These are phyloP conservation scores for Sigmodon hispidus DNA, from an alignment of 2,113 vertebrate genomes.

Conservation along the genomic window DNA sequence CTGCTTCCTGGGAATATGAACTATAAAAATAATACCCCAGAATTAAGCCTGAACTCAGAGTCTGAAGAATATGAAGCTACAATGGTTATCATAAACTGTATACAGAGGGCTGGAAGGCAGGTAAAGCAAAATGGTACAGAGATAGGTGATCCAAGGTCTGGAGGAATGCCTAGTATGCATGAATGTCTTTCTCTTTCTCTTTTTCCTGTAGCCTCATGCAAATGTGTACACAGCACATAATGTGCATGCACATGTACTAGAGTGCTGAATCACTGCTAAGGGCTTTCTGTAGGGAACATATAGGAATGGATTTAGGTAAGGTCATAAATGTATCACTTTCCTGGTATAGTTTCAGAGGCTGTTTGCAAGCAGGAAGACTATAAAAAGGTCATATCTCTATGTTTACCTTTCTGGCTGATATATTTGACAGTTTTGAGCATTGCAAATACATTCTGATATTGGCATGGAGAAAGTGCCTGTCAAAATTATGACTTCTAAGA, in stretches of 20 bases:
- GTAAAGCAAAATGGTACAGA: slow-evolving; percentile 25
- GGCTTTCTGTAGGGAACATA: not conserved
- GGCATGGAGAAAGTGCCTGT: not conserved
- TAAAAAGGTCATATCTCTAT: not conserved
- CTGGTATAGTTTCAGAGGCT: not conserved
- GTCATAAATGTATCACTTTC: not conserved
- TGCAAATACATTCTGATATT: not conserved
- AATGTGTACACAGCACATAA: not conserved
- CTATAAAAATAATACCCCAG: not conserved
- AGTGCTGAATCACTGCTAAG: not conserved
- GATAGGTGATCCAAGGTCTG: not conserved
- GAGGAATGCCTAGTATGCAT: not conserved
- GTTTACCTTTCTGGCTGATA: not conserved
- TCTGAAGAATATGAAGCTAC: not conserved
- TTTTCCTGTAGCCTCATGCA: not conserved
- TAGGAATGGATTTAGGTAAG: not conserved
- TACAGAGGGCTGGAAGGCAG: not conserved
- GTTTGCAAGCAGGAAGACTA: slow-evolving; percentile 22
- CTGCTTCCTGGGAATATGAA: not conserved
- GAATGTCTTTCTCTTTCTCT: not conserved
- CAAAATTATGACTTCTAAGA: slow-evolving; percentile 38
- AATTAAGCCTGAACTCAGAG: slow-evolving; percentile 14
- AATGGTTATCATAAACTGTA: not conserved
- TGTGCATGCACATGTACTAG: not conserved
- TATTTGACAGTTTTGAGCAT: slow-evolving; percentile 11